Evolutionary conservation across 1,140 invertebrate species (phyloP).

Genomic region (Conus betulinus): DNA sequence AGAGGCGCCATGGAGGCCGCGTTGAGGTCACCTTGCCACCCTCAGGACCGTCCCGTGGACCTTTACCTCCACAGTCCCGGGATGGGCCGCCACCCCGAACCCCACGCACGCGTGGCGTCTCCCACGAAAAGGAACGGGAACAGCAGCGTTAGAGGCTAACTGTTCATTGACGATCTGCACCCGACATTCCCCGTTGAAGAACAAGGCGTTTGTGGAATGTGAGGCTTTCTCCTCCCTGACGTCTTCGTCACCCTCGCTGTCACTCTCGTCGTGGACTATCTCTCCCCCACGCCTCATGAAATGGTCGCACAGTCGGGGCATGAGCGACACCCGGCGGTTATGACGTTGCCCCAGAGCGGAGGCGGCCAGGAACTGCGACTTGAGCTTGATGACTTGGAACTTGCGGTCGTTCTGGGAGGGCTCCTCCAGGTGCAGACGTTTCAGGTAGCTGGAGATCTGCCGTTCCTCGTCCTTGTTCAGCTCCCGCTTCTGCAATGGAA

Average conservation of each 20-base stretch:
- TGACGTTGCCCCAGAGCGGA: conserved; percentile 6
- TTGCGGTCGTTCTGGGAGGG: neutral
- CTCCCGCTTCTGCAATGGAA: neutral
- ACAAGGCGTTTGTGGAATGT: neutral
- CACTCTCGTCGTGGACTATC: neutral
- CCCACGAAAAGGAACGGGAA: neutral
- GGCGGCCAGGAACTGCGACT: neutral
- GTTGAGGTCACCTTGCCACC: neutral
- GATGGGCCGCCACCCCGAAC: neutral
- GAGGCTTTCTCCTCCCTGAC: neutral
- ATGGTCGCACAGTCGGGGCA: neutral
- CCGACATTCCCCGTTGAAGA: neutral
- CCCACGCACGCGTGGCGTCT: too few species aligned
- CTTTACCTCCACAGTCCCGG: neutral
- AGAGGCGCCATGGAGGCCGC: too few species aligned
- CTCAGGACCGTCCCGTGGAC: neutral
- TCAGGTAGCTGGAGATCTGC: conserved; percentile 11
- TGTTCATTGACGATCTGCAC: neutral
- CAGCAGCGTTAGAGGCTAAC: neutral
- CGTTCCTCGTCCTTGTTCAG: conserved; percentile 6
- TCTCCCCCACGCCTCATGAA: neutral
- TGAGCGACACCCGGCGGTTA: neutral
- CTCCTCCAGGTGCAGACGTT: neutral
- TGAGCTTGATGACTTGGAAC: neutral
- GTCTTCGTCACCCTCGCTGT: neutral